Percentiles rank a stretch among this genome's conserved stretches.
These are phyloP conservation scores for Drosophila lutescens DNA, from an alignment of 2,888 invertebrate species.

Conservation along the genomic window DNA sequence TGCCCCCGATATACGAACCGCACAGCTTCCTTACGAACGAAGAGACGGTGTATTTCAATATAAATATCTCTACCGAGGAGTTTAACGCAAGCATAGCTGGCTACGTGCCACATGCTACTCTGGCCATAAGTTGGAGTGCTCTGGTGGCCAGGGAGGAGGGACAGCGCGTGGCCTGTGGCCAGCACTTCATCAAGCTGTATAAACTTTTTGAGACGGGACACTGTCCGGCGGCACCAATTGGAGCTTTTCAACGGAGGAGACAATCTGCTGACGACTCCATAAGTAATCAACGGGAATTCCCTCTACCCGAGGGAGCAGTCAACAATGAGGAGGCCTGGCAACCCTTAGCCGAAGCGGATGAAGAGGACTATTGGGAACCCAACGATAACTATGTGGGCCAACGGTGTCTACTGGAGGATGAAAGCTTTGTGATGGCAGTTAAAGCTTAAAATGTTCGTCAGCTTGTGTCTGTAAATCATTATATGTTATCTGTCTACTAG, in stretches of 20 bases:
- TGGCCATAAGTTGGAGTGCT: constrained; percentile 82
- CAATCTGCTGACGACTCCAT: constrained; percentile 25
- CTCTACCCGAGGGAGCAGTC: constrained; percentile 47
- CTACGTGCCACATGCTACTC: constrained; percentile 81
- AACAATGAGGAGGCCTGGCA: constrained; percentile 56
- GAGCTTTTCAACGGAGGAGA: constrained; percentile 38
- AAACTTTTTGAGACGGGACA: constrained; percentile 82
- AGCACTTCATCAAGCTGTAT: constrained; percentile 83
- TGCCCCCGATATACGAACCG: constrained; percentile 74
- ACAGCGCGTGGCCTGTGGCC: constrained; percentile 72
- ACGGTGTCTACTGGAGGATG: constrained; percentile 83
- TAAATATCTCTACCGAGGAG: constrained; percentile 82
- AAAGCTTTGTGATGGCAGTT: constrained; percentile 71
- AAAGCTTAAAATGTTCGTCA: constrained; percentile 62
- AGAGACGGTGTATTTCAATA: constrained; percentile 82
- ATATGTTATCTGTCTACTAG: constrained; percentile 4
- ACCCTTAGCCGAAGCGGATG: constrained; percentile 70
- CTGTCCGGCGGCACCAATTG: constrained; percentile 69
- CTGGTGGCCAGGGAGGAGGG: constrained; percentile 68
- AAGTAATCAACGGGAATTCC: constrained; percentile 57
- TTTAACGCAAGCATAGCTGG: constrained; percentile 82
- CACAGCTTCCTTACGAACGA: constrained; percentile 83
- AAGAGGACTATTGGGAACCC: constrained; percentile 82
- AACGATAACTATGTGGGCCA: constrained; percentile 82
- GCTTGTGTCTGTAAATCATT: constrained; percentile 6